phyloP scores from a whole-genome alignment of 2,797 vertebrate species.

The Anas georgica region DNA sequence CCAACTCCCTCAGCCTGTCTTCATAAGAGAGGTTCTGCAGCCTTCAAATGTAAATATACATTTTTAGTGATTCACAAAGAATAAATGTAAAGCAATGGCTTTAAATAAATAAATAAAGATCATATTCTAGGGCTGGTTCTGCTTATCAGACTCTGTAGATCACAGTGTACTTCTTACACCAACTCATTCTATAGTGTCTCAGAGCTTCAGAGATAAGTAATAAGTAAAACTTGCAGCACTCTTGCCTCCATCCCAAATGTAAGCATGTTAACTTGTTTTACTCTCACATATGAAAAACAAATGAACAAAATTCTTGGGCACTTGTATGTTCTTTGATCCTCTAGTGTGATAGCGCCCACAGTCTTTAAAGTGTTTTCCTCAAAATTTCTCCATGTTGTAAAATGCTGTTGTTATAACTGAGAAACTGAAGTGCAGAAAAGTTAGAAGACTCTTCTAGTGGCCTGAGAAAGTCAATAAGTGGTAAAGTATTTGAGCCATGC shows the following conservation, averaged over 20 bases:
- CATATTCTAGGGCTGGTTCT: neutral
- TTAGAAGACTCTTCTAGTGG: neutral
- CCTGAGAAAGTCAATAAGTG: neutral
- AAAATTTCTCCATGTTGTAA: neutral
- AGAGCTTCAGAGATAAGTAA: neutral
- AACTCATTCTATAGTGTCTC: neutral
- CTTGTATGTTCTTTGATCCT: neutral
- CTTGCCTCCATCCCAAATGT: neutral
- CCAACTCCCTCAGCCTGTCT: neutral
- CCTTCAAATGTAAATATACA: neutral
- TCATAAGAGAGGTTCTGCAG: neutral
- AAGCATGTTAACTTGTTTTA: neutral
- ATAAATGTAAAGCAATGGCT: constrained; percentile 5
- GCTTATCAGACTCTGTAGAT: neutral
- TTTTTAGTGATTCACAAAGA: constrained; percentile 8
- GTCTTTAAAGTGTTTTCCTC: neutral
- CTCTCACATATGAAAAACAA: neutral
- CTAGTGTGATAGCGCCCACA: fast-evolving
- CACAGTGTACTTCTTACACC: neutral
- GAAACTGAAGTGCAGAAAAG: neutral
- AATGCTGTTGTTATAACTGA: neutral
- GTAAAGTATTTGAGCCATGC: neutral
- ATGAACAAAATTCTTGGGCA: neutral
- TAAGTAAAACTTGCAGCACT: neutral
- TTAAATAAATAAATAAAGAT: neutral